Base-by-base conservation (phyloP, 2,113 vertebrate genomes). In the Calyptomena viridis region DNA sequence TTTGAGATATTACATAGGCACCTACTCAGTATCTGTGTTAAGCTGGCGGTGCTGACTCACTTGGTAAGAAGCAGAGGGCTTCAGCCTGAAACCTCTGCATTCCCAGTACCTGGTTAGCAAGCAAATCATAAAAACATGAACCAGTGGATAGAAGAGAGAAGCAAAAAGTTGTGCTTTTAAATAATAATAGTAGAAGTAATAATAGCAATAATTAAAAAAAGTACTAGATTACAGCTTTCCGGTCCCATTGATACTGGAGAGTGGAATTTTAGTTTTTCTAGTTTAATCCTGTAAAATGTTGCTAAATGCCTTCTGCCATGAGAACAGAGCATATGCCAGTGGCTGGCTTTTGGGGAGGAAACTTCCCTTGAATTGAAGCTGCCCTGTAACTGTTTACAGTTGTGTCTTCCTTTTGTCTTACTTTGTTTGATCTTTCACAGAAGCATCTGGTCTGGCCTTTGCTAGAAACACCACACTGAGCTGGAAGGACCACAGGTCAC, bases 381-480 rank as follows among this genome's bases (percentile, higher is more conserved):
- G 69, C 88, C 80, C 90, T 81, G 49, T 68, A 74, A 87, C 88
- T 92, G 92, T 92, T 96, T 96, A 96, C 94, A 96, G 82, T 92
- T 80, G 64, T 86, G 73, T 92, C 64, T 93, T 96, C 83, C 95
- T 91, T 96, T 96, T 96, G 93, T 94, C 88, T 40, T 86, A 73
- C 37, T 93, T 64, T 1, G 40, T 97, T 97, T 96, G 93, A 96
- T 96, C 94, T 96, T 92, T 94, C 88, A 71, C 85, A 90, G 90
- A 90, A 92, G 94, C 93, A 94, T 96, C 94, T 96, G 95, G n/a
- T 92, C 68, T 59, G 90, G 90, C 59, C 89, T 93, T 93, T 94
- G 83, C 88, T 92, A 60, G 84, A 86, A 83, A 96, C 76, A 90
- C 72, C 88, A 96, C 86, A 90, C 82, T 84, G 90, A 68, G 93